Base-by-base conservation (phyloP, 2,888 invertebrate species). In the Notodromas monacha region DNA sequence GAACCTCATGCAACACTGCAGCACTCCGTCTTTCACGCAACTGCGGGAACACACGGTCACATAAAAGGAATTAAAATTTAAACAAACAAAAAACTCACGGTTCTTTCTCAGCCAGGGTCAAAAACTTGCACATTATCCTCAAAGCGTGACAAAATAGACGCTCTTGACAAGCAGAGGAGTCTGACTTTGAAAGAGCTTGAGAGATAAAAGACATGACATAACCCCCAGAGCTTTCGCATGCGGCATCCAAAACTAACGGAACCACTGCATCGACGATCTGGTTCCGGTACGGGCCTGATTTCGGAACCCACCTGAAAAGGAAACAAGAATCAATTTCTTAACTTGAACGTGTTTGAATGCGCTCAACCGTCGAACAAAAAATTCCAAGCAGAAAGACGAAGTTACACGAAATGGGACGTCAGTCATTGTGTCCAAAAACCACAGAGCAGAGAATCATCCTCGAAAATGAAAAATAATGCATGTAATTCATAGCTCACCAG, bases 171-270 rank as follows among this genome's bases (percentile, higher is more conserved):
- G 60, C 57, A 36, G 68, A 68, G 4, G 58, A 58, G 35, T 65
- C 64, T 0, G 51, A 46, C 34, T 62, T 58, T 2, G 63, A 63
- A 21, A 64, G 50, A 40, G 63, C 51, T 38, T 58, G 58, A 37
- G 63, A 63, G 32, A 70, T 43, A 2, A 45, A 41, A 16, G 41
- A 34, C 3, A 44, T 40, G 3, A 51, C 47, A 39, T 58, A 56
- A 32, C 65, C 64, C 34, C 63, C 58, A 5, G 70, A 48, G 43
- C 63, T 67, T 41, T 69, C 69, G n/a, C 66, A 67, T 26, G 69
- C 58, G 15, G 61, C 57, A 46, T 73, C 72, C 43, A 69, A 56
- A 29, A 72, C 60, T 35, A 79, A 60, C 1, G 77, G 68, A 26
- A 73, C 59, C 28, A 76, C 51, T 6, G 69, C 55, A 28, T 63